A percentile compares a stretch with the other conserved stretches of the same genome.
phyloP scores from a whole-genome alignment of 2,888 invertebrate genomes.

The Oeneis ivallda region DNA sequence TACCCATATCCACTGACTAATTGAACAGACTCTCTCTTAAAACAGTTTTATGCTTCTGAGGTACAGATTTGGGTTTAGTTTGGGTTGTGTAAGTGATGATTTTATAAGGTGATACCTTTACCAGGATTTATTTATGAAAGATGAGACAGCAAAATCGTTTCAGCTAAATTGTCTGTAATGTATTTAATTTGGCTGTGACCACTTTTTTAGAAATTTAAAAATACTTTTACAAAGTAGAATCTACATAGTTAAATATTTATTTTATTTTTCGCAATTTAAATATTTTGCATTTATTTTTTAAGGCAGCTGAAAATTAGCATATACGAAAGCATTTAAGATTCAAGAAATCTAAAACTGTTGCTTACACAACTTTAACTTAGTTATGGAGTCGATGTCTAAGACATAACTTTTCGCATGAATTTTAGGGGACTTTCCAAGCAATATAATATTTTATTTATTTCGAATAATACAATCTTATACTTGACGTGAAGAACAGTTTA shows the following conservation, averaged over 20 bases:
- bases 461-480: not conserved
- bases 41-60: too few relatives aligned
- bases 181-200: not conserved
- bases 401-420: too few relatives aligned
- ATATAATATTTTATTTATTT: not conserved
- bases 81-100: slow-evolving; percentile 18
- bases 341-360: not conserved
- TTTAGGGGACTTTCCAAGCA: not conserved
- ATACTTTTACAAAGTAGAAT: not conserved
- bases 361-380: slow-evolving; percentile 2
- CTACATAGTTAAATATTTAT: too few relatives aligned
- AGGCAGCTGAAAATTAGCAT: not conserved
- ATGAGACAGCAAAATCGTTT: too few relatives aligned
- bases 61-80: not conserved
- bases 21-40: too few relatives aligned
- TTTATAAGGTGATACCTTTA: too few relatives aligned
- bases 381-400: too few relatives aligned
- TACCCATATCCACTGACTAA: too few relatives aligned
- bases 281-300: slow-evolving; percentile 13
- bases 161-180: not conserved
- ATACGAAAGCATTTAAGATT: not conserved
- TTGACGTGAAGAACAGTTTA: not conserved
- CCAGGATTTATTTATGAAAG: too few relatives aligned
- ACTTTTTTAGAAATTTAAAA: not conserved
- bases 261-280: not conserved